Conservation (phyloP, 1,140 invertebrate genomes). For the Himalopsyche phryganea region DNA sequence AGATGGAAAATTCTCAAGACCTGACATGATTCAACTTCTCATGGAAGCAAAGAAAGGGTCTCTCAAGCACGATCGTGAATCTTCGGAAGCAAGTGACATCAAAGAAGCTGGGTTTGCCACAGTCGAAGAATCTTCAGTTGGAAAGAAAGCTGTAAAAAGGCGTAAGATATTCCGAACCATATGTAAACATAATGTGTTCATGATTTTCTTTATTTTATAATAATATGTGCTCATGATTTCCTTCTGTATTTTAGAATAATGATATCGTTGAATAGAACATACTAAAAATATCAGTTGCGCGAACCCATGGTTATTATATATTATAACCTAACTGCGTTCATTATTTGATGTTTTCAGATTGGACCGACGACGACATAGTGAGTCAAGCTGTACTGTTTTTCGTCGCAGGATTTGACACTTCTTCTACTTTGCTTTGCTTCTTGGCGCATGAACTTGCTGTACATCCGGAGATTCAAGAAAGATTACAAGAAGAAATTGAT, state of each 20-base stretch:
- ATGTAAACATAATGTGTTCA: too few relatives aligned
- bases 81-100: not conserved
- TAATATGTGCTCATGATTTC: too few relatives aligned
- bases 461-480: slow-evolving; percentile 39
- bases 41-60: slow-evolving; percentile 44
- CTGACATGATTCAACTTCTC: slow-evolving; percentile 49
- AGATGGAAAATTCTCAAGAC: slow-evolving; percentile 39
- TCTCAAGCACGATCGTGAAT: slow-evolving; percentile 29
- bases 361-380: slow-evolving; percentile 27
- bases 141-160: slow-evolving; percentile 25
- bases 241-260: not conserved
- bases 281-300: too few relatives aligned
- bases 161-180: slow-evolving; percentile 6
- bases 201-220: too few relatives aligned
- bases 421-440: slow-evolving; percentile 43
- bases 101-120: slow-evolving; percentile 38
- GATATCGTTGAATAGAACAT: too few relatives aligned
- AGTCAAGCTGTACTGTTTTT: slow-evolving; percentile 37
- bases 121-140: slow-evolving; percentile 36
- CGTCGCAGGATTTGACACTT: slow-evolving; percentile 41
- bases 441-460: slow-evolving; percentile 45
- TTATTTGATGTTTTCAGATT: slow-evolving; percentile 2
- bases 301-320: too few relatives aligned
- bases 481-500: slow-evolving; percentile 41
- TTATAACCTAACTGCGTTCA: too few relatives aligned